Evolutionary conservation across 2,797 vertebrate species (phyloP).

Genomic region (Iguana delicatissima): DNA sequence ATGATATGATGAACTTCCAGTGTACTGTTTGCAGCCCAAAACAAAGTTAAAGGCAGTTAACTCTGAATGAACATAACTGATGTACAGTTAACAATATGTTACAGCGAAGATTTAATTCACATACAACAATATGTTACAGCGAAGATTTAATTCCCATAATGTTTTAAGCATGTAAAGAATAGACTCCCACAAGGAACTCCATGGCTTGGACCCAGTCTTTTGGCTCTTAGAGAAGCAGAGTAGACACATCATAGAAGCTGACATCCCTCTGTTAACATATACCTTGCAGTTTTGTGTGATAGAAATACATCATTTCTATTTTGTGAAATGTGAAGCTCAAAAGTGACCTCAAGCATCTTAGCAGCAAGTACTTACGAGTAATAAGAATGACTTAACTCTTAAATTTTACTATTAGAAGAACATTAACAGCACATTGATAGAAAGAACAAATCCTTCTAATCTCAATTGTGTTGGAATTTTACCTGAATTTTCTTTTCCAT

Average conservation of each 20-base stretch:
- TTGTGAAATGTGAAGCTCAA: background rate
- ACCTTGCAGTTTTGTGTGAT: background rate
- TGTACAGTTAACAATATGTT: background rate
- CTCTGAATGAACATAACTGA: background rate
- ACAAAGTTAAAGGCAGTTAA: background rate
- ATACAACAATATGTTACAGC: too few relatives aligned
- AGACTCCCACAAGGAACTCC: background rate
- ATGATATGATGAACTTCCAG: background rate
- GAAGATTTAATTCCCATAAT: conserved; percentile 1
- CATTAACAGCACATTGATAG: background rate
- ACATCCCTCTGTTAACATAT: background rate
- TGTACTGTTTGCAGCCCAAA: background rate
- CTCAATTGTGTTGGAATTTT: background rate
- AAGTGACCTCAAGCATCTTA: background rate
- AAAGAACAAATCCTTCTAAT: background rate
- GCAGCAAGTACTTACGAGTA: background rate
- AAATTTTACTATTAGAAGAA: background rate
- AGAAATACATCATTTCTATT: background rate
- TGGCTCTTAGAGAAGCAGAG: background rate
- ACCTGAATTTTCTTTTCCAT: background rate
- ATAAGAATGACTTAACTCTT: background rate
- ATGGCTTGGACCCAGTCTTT: background rate
- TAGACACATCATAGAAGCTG: background rate
- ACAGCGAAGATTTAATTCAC: background rate
- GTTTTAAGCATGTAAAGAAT: background rate